Conservation (phyloP, 2,797 vertebrate species). For the Poeciliopsis turneri region DNA sequence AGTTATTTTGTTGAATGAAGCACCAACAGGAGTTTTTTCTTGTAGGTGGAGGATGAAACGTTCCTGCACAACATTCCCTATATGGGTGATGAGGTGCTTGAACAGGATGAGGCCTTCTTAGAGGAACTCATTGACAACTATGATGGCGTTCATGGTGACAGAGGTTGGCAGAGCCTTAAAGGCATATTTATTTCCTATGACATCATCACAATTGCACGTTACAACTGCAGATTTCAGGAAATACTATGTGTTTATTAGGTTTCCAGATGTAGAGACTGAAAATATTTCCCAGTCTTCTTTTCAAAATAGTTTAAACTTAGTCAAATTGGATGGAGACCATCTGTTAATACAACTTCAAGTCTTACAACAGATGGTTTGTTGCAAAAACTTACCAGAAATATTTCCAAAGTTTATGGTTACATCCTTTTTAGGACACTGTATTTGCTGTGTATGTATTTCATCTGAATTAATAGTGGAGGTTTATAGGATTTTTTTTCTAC, state of each 20-base stretch:
- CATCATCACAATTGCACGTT: neutral
- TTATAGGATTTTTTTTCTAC: neutral
- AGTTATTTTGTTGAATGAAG: neutral
- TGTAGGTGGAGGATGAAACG: slow-evolving; percentile 97
- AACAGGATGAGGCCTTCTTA: slow-evolving; percentile 97
- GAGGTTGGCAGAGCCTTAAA: slow-evolving; percentile 49
- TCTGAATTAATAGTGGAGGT: neutral
- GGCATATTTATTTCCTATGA: neutral
- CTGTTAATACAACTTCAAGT: neutral
- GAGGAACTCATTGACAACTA: slow-evolving; percentile 99
- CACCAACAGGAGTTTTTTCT: slow-evolving; percentile 14
- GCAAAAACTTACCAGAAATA: neutral
- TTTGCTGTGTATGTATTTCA: neutral
- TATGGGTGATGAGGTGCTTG: slow-evolving; percentile 97
- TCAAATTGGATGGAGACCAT: neutral
- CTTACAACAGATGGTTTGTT: neutral
- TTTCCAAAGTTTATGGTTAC: neutral
- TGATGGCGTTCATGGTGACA: slow-evolving; percentile 88
- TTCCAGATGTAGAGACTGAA: neutral
- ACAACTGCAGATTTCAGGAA: neutral
- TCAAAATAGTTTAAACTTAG: neutral
- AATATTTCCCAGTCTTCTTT: neutral
- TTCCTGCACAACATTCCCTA: slow-evolving; percentile 98
- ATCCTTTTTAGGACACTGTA: neutral
- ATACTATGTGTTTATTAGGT: neutral